These are phyloP conservation scores for Caenorhabditis imperialis DNA, from an alignment of 2,888 invertebrate genomes.

Conservation along the genomic window DNA sequence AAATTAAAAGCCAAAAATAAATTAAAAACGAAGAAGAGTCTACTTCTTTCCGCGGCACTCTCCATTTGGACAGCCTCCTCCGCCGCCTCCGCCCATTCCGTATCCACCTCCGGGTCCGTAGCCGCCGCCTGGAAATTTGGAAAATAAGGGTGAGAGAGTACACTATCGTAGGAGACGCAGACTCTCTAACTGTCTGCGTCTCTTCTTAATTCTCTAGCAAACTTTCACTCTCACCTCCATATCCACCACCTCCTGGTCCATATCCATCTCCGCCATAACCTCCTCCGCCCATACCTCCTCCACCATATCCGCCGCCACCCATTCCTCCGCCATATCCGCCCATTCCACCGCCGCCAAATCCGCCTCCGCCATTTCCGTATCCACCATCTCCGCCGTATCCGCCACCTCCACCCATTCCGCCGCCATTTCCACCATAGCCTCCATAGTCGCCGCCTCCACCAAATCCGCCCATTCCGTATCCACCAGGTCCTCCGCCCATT, in stretches of 20 bases:
- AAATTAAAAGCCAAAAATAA: slow-evolving; percentile 10
- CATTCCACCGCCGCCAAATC: slow-evolving; percentile 34
- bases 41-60: slow-evolving; percentile 54
- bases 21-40: neutral
- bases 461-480: slow-evolving; percentile 53
- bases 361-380: slow-evolving; percentile 25
- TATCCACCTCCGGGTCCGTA: slow-evolving; percentile 46
- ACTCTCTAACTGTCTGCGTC: no score
- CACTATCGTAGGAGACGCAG: no score
- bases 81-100: slow-evolving; percentile 54
- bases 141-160: no score
- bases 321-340: slow-evolving; percentile 41
- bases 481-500: slow-evolving; percentile 34
- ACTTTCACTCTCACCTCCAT: slow-evolving; percentile 13
- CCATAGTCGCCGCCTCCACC: slow-evolving; percentile 58
- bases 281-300: slow-evolving; percentile 26
- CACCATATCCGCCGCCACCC: slow-evolving; percentile 46
- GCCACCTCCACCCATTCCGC: slow-evolving; percentile 54
- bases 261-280: slow-evolving; percentile 38
- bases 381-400: slow-evolving; percentile 38
- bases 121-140: no score
- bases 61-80: slow-evolving; percentile 57
- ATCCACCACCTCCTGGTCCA: slow-evolving; percentile 23
- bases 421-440: slow-evolving; percentile 53
- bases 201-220: no score